phyloP scores from a whole-genome alignment of 1,140 invertebrate genomes.

The Cecropterus lyciades region DNA sequence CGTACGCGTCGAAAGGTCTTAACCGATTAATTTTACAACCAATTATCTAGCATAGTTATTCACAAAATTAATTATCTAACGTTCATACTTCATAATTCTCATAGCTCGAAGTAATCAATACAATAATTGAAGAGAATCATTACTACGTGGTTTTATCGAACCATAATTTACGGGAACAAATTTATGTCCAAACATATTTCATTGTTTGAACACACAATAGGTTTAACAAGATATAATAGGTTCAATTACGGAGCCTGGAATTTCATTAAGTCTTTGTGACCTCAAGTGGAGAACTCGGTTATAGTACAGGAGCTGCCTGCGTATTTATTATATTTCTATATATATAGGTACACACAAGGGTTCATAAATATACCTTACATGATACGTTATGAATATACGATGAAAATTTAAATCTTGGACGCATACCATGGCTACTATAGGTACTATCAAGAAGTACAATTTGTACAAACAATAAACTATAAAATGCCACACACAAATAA shows the following conservation, averaged over 20 bases:
- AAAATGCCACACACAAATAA: too few relatives aligned
- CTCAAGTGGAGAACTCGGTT: conserved; percentile 12
- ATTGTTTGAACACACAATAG: conserved; percentile 40
- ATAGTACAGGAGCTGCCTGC: conserved; percentile 9
- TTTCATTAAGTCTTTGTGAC: conserved; percentile 37
- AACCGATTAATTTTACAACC: too few relatives aligned
- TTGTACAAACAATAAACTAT: too few relatives aligned
- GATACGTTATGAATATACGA: too few relatives aligned
- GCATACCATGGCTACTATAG: too few relatives aligned
- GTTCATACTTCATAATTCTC: conserved; percentile 2
- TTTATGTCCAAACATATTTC: conserved; percentile 36
- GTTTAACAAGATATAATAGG: conserved; percentile 41
- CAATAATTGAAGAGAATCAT: conserved; percentile 17
- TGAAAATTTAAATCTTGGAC: too few relatives aligned
- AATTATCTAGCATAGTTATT: too few relatives aligned
- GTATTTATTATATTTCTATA: too few relatives aligned
- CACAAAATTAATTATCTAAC: conserved; percentile 1
- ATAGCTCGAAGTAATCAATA: conserved; percentile 1
- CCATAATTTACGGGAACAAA: conserved; percentile 23
- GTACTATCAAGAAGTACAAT: too few relatives aligned
- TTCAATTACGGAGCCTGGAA: conserved; percentile 37
- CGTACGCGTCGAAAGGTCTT: too few relatives aligned
- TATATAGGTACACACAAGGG: too few relatives aligned
- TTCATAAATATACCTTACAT: too few relatives aligned
- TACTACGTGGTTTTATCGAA: conserved; percentile 8